Evolutionary conservation across 2,888 invertebrate species (phyloP).

Genomic region (Drosophila mulleri): DNA sequence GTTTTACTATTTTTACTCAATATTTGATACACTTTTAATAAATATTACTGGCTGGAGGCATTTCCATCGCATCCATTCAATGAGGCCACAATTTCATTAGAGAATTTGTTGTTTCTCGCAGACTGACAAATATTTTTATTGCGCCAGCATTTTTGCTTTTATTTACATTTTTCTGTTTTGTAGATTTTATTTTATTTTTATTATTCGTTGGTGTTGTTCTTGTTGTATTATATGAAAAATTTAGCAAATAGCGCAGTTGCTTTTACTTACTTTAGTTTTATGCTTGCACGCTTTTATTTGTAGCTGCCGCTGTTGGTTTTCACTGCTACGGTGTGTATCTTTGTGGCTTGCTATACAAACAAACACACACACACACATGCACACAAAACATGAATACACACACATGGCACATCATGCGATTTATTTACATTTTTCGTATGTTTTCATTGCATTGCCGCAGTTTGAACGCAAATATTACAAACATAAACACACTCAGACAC

Average conservation of each 20-base stretch:
- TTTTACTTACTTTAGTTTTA: constrained; percentile 75
- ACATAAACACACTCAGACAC: constrained; percentile 35
- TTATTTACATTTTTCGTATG: constrained; percentile 77
- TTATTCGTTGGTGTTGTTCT: not conserved
- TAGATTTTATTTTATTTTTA: constrained; percentile 24
- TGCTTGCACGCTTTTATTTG: constrained; percentile 58
- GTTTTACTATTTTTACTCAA: too few relatives aligned
- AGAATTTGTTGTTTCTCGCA: constrained; percentile 23
- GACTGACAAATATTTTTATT: constrained; percentile 11
- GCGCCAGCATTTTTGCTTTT: constrained; percentile 30
- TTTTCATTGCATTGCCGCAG: constrained; percentile 79
- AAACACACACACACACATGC: constrained; percentile 29
- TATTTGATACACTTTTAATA: too few relatives aligned
- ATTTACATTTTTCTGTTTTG: constrained; percentile 24
- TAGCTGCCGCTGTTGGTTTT: constrained; percentile 50
- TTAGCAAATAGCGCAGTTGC: constrained; percentile 74
- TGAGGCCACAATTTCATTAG: constrained; percentile 6
- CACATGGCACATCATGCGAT: constrained; percentile 62
- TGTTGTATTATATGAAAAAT: constrained; percentile 69
- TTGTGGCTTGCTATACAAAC: constrained; percentile 47
- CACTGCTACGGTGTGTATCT: constrained; percentile 37
- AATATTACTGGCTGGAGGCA: too few relatives aligned
- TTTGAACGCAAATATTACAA: constrained; percentile 66
- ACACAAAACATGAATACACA: constrained; percentile 18
- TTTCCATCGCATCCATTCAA: not conserved